These are phyloP conservation scores for Chitala chitala DNA, from an alignment of 2,113 vertebrate species.

Conservation along the genomic window DNA sequence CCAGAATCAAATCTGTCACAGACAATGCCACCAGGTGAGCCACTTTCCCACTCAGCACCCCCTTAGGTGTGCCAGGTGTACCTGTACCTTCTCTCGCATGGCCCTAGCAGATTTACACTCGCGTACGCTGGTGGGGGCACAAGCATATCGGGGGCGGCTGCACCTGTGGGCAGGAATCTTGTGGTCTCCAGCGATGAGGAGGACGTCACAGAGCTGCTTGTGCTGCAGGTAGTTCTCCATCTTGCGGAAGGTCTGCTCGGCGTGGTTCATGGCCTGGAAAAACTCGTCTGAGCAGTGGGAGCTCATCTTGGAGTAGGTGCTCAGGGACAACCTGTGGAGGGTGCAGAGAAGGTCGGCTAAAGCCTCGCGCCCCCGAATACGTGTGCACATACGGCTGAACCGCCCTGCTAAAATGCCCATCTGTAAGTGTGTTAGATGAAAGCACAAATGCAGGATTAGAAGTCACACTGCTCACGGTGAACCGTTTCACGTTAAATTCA, in stretches of 20 bases:
- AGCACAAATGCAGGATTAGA: too few species aligned
- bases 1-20: too few species aligned
- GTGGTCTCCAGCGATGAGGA: slow-evolving; percentile 84
- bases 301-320: slow-evolving; percentile 71
- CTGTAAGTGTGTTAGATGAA: not conserved
- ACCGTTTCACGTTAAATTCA: too few species aligned
- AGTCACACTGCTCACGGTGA: too few species aligned
- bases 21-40: too few species aligned
- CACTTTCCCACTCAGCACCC: too few species aligned
- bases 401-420: not conserved
- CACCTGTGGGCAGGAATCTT: slow-evolving; percentile 95
- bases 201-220: slow-evolving; percentile 90
- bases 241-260: slow-evolving; percentile 85
- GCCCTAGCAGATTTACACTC: too few species aligned
- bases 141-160: not conserved
- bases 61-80: too few species aligned
- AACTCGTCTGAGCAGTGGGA: slow-evolving; percentile 74
- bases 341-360: not conserved
- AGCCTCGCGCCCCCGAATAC: too few species aligned
- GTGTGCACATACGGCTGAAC: not conserved
- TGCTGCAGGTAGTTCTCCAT: slow-evolving; percentile 95
- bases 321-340: slow-evolving; percentile 62
- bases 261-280: slow-evolving; percentile 83
- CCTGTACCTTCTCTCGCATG: too few species aligned
- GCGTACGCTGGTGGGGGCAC: not conserved